Percentiles rank a stretch among this genome's conserved stretches.
Conservation (phyloP, 1,140 invertebrate species). For the Dolichoris vasculosae region DNA sequence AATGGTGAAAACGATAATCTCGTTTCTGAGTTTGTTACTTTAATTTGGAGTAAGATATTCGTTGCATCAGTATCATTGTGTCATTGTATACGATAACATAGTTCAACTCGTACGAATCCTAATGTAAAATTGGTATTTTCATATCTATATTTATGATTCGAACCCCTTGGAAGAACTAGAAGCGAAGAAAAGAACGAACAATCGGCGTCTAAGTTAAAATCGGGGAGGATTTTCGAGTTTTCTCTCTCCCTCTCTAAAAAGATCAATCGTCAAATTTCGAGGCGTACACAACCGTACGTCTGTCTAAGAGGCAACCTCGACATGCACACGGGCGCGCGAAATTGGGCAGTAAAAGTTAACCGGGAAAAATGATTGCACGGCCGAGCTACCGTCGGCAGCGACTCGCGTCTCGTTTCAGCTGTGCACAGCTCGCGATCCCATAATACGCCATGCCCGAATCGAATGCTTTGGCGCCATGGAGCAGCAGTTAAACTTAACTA, state of each 20-base stretch:
- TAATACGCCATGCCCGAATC: conserved; percentile 56
- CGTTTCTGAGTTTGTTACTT: too few species aligned
- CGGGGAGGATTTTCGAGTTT: background rate
- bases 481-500: conserved; percentile 65
- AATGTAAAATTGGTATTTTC: background rate
- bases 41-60: too few species aligned
- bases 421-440: conserved; percentile 36
- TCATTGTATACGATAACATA: background rate
- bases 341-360: conserved; percentile 48
- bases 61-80: too few species aligned
- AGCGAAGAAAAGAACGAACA: too few species aligned
- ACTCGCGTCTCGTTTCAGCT: conserved; percentile 45
- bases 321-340: conserved; percentile 32
- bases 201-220: background rate
- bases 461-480: conserved; percentile 60
- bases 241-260: background rate
- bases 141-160: background rate
- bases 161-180: too few species aligned
- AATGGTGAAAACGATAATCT: too few species aligned
- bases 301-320: conserved; percentile 14
- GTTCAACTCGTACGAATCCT: background rate
- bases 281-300: conserved; percentile 3
- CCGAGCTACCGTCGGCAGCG: conserved; percentile 35
- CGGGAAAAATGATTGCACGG: conserved; percentile 43
- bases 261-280: conserved; percentile 23